phyloP scores from a whole-genome alignment of 2,113 vertebrate species.

The Corythornis cristatus region DNA sequence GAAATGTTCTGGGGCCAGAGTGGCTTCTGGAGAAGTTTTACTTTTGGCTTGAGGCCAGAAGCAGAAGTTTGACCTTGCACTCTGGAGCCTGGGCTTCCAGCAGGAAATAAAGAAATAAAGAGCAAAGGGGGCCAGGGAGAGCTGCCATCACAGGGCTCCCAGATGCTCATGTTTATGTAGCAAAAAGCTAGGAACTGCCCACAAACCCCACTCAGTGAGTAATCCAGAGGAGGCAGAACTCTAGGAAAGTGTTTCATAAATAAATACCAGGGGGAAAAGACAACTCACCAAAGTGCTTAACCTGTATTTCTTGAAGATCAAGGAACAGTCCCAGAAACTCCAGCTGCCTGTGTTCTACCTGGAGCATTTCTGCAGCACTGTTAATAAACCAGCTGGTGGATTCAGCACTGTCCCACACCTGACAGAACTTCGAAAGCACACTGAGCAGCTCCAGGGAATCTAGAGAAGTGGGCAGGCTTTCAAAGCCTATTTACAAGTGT shows the following conservation, averaged over 20 bases:
- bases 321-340: not conserved
- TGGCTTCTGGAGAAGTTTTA: not conserved
- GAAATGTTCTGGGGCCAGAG: not conserved
- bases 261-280: not conserved
- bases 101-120: not conserved
- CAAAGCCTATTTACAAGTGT: not conserved
- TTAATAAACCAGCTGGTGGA: not conserved
- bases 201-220: rapidly evolving
- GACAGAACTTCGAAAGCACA: not conserved
- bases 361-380: not conserved
- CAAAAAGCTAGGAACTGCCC: not conserved
- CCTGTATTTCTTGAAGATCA: constrained; percentile 46
- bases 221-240: not conserved
- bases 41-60: not conserved
- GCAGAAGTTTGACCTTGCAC: not conserved
- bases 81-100: not conserved
- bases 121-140: not conserved
- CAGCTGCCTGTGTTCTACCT: not conserved
- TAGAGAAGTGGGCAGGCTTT: not conserved
- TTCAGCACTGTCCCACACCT: not conserved
- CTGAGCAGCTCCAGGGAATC: not conserved
- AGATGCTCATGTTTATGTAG: not conserved
- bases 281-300: not conserved
- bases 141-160: not conserved
- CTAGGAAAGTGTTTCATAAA: constrained; percentile 21